Conservation (phyloP, 2,797 vertebrate genomes). For the Mionectes olivaceus region DNA sequence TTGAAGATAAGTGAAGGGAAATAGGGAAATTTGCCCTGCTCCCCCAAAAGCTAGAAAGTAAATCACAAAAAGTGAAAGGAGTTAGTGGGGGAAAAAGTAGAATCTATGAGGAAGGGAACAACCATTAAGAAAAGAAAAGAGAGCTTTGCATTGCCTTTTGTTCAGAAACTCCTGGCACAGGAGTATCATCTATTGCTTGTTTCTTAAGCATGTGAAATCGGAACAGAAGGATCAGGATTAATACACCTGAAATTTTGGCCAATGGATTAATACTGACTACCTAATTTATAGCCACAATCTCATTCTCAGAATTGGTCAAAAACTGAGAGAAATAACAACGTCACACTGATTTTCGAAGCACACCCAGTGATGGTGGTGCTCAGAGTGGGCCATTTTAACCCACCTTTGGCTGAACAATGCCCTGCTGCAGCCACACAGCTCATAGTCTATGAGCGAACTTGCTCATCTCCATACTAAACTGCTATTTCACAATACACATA, state of each 20-base stretch:
- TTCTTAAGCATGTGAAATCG: background rate
- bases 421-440: background rate
- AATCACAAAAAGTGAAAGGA: too few species aligned
- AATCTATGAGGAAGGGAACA: background rate
- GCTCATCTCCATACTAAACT: background rate
- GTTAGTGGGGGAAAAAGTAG: background rate
- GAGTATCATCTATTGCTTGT: background rate
- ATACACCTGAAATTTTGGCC: background rate
- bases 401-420: background rate
- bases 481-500: background rate
- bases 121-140: background rate
- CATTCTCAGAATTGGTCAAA: background rate
- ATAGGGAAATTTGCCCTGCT: too few species aligned
- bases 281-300: background rate
- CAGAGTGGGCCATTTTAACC: background rate
- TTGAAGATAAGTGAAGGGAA: background rate
- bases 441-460: background rate
- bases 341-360: background rate
- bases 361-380: background rate
- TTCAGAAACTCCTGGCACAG: background rate
- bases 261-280: background rate
- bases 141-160: background rate
- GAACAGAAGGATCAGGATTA: background rate
- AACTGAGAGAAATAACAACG: background rate
- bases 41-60: too few species aligned